Conservation (phyloP, 2,113 vertebrate genomes). For the Nycticryphes semicollaris region DNA sequence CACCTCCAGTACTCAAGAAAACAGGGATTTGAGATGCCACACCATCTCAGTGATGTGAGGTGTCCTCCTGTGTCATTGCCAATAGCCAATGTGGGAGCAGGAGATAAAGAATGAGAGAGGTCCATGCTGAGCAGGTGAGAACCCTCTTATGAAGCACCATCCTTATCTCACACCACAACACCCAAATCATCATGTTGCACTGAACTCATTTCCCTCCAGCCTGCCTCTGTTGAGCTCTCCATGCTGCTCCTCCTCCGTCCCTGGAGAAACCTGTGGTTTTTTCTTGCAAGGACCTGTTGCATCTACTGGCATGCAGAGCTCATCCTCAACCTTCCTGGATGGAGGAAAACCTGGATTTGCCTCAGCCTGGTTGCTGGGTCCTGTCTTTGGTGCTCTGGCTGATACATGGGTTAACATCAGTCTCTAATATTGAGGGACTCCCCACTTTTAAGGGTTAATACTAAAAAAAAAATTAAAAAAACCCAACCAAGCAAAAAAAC, state of each 20-base stretch:
- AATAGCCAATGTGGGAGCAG: rapidly evolving
- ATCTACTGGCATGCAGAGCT: not conserved
- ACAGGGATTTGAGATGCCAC: not conserved
- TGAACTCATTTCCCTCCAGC: not conserved
- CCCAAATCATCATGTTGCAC: not conserved
- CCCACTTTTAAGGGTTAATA: not conserved
- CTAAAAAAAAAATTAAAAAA: not conserved
- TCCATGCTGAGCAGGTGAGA: not conserved
- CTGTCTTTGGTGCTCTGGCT: not conserved
- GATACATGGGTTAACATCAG: not conserved
- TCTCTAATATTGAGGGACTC: not conserved
- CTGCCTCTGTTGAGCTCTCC: not conserved
- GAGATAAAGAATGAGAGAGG: not conserved
- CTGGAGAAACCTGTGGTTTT: not conserved
- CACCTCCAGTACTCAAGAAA: not conserved
- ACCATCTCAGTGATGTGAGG: rapidly evolving
- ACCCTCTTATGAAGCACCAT: not conserved
- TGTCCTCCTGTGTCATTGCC: not conserved
- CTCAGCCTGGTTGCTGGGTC: rapidly evolving
- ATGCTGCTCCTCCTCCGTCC: rapidly evolving
- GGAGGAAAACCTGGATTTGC: not conserved
- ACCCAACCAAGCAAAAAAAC: not conserved
- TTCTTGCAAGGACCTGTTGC: not conserved
- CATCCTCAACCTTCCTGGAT: rapidly evolving
- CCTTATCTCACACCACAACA: rapidly evolving